Evolutionary conservation across 2,797 vertebrate species (phyloP), one percentile per base, ranked within the genome.

Genomic region (Alcedo quadribrachys): DNA sequence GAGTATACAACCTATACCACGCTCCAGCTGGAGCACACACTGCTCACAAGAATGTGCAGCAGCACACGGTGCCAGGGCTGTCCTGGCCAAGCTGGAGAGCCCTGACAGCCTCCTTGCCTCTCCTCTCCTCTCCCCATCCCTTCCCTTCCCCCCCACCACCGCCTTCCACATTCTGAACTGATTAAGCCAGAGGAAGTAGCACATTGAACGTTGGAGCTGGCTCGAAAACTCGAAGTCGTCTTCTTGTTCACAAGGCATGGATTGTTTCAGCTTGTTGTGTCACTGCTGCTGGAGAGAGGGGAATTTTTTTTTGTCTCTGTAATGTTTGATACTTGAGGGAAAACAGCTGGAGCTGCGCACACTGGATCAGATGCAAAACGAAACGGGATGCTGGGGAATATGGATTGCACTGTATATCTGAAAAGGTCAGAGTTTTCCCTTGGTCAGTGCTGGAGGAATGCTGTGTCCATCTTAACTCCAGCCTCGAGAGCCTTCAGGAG

Each of bases 291-390:
- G 97, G 94, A 97, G 83, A 96, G 93, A 94, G 90, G 96, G 93
- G 89, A 79, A 95, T 97, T 97, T 94, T 97, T 95, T 96, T 96
- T 94, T 82, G 92, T 96, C 94, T 95, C 96, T 96, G 97, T 97
- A 97, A 98, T 97, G 97, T 97, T 97, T 96, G 97, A 97, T 97
- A 97, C 98, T 98, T 98, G 97, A 98, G 98, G 97, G 97, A 97
- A 98, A 98, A 98, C 98, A 98, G 97, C 98, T 98, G 98, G 97
- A 96, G 97, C 81, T 67, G 94, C 97, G 95, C 93, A 96, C 90
- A 93, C 96, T 97, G 97, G 97, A 97, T 95, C 97, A 94, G 66
- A 97, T 96, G 95, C 93, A 94, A 89, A 95, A 89, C 20, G 89
- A 96, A 97, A 97, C 93, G 97, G 97, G 96, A 95, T 97, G 96